A percentile compares a stretch with the other conserved stretches of the same genome.
These are phyloP conservation scores for Strix occidentalis DNA, from an alignment of 2,797 vertebrate species.

Conservation along the genomic window DNA sequence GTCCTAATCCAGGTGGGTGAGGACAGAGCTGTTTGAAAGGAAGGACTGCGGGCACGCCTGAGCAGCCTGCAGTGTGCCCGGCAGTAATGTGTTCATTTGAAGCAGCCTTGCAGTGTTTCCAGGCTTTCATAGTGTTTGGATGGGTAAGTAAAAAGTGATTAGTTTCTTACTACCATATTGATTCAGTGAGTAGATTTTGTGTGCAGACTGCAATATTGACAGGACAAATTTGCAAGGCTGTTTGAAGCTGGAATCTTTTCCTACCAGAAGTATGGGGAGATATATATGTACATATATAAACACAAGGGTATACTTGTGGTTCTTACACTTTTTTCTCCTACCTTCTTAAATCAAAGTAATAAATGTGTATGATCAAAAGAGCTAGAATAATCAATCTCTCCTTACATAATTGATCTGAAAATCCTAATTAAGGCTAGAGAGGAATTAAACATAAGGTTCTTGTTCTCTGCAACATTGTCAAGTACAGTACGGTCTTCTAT, in stretches of 20 bases:
- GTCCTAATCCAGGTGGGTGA: not conserved
- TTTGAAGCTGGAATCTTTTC: not conserved
- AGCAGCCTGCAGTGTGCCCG: not conserved
- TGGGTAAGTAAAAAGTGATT: not conserved
- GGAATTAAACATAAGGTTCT: not conserved
- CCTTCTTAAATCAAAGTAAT: constrained; percentile 7
- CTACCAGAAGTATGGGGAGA: not conserved
- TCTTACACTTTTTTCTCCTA: not conserved
- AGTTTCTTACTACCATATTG: not conserved
- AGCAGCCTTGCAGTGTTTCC: not conserved
- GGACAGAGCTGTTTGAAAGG: not conserved
- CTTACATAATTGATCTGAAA: constrained; percentile 4
- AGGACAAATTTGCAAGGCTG: not conserved
- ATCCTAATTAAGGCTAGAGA: constrained; percentile 18
- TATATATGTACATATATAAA: not conserved
- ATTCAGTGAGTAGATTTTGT: not conserved
- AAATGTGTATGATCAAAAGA: constrained; percentile 18
- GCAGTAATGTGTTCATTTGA: not conserved
- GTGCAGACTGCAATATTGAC: not conserved
- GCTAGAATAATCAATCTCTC: constrained; percentile 10
- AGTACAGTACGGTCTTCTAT: not conserved
- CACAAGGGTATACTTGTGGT: not conserved
- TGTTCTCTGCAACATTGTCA: not conserved
- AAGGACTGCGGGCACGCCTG: not conserved
- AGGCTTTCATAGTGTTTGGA: not conserved